Conservation (phyloP, 2,888 invertebrate genomes). For the Cenopis cana region DNA sequence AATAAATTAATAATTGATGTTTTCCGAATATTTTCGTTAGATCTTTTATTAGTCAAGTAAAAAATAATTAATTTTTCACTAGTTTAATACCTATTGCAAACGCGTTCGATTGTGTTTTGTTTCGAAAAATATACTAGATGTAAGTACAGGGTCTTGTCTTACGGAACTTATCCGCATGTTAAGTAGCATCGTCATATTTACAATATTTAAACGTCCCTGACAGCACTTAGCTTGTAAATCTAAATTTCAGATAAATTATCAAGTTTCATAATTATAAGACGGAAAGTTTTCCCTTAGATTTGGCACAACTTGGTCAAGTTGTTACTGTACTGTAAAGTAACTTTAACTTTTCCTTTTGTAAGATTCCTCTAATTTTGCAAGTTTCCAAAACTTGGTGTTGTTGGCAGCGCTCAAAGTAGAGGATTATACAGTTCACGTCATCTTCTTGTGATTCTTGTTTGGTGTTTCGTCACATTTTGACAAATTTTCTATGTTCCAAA, state of each 20-base stretch:
- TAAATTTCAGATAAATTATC: neutral
- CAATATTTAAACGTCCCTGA: neutral
- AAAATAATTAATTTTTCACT: too few species aligned
- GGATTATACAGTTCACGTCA: neutral
- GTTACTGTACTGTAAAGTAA: conserved; percentile 24
- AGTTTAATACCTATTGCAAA: too few species aligned
- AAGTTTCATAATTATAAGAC: conserved; percentile 29
- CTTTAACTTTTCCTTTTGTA: conserved; percentile 39
- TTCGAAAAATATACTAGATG: too few species aligned
- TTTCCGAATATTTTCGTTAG: too few species aligned
- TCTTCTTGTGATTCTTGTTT: neutral
- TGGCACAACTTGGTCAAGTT: conserved; percentile 17
- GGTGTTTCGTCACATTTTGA: neutral
- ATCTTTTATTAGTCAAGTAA: too few species aligned
- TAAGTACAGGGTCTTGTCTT: too few species aligned
- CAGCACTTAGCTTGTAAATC: too few species aligned
- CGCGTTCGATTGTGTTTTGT: too few species aligned
- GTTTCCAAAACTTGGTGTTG: conserved; percentile 21
- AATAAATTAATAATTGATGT: too few species aligned
- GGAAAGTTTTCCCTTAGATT: conserved; percentile 24
- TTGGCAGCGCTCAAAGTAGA: conserved; percentile 26
- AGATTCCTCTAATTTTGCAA: conserved; percentile 29
- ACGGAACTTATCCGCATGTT: too few species aligned
- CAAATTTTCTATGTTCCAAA: too few species aligned
- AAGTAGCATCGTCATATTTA: neutral